Evolutionary conservation across 2,797 vertebrate species (phyloP), one percentile per base, ranked within the genome.

Genomic region (Falco peregrinus): DNA sequence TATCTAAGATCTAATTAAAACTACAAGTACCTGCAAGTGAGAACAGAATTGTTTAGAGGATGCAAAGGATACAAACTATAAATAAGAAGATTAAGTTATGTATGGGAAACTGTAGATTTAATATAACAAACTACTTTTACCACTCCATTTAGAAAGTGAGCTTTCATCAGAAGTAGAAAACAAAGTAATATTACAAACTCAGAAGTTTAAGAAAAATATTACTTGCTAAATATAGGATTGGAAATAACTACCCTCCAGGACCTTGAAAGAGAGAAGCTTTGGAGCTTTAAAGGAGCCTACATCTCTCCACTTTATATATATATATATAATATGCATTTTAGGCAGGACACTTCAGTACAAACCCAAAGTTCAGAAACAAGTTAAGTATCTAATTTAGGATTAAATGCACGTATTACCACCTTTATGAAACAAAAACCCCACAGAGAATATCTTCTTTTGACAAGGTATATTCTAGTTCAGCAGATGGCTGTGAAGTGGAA

Each of bases 91-190:
- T 84, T 67, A 48, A 83, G 59, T 78, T 83, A 25, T 13, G 47
- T 31, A 29, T 61, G 51, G 11, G 18, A 91, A 90, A 92, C 74
- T 39, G 25, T 17, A 70, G 28, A 76, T 29, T 41, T 19, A 73
- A 56, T 54, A 22, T 70, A 87, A 56, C 33, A 81, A 84, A 7
- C 20, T 64, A 19, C 16, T 45, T 89, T 69, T 80, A 33, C 51
- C 4, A 10, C 59, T 80, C 77, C 20, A 77, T 77, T 92, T 87
- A 90, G 35, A 53, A 83, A 65, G 28, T 68, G 63, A 91, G 95
- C 51, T 97, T 97, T 74, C 84, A 95, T 82, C 54, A 70, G 51
- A 91, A 65, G 22, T 51, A 89, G 70, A 71, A 80, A 76, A 11
- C 84, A 93, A 96, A 96, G 11, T 33, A 75, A 63, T 64, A 22